These are phyloP conservation scores for Ornithoptera priamus DNA, from an alignment of 2,888 invertebrate genomes.

Conservation along the genomic window DNA sequence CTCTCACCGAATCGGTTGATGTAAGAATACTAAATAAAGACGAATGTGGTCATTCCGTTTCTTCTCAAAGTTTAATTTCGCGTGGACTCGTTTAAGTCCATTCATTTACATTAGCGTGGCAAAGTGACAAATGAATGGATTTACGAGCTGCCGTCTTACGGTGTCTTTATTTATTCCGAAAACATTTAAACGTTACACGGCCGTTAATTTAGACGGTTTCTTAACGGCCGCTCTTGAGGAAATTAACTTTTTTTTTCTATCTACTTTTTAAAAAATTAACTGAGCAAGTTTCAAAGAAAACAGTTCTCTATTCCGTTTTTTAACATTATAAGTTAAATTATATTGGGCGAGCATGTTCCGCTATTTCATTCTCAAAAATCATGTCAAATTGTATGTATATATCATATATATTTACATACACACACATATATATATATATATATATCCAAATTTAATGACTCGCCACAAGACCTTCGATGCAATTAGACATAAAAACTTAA, in stretches of 20 bases:
- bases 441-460: no score
- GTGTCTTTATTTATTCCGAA: slow-evolving; percentile 15
- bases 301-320: no score
- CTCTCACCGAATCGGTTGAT: neutral
- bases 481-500: no score
- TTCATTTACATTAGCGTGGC: slow-evolving; percentile 66
- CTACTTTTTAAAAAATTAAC: no score
- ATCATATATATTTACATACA: no score
- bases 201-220: slow-evolving; percentile 1
- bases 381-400: no score
- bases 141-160: slow-evolving; percentile 51
- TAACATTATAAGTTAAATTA: no score
- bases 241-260: neutral
- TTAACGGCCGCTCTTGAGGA: slow-evolving; percentile 2
- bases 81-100: slow-evolving; percentile 54
- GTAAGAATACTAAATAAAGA: slow-evolving; percentile 67
- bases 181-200: slow-evolving; percentile 7
- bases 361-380: no score
- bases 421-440: no score
- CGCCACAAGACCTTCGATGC: no score
- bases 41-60: slow-evolving; percentile 71
- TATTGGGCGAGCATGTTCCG: no score
- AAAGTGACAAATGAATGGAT: slow-evolving; percentile 61
- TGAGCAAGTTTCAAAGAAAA: no score
- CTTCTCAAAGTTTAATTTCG: slow-evolving; percentile 71